phyloP scores from a whole-genome alignment of 92 coral and sea anemone species.

The Scolanthus callimorphus region DNA sequence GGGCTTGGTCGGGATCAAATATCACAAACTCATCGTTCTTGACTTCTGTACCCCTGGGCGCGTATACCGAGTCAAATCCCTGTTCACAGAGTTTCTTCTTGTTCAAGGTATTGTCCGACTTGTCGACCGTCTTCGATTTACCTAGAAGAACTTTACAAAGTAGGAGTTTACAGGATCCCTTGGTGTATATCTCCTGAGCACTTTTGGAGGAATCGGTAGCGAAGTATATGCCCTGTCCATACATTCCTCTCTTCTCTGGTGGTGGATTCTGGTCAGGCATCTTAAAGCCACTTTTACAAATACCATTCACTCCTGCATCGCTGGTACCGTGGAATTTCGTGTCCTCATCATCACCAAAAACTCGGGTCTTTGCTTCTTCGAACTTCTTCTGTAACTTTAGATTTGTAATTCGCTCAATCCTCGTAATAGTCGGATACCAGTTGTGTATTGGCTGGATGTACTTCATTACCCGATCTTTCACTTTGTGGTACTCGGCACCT shows the following conservation, averaged over 20 bases:
- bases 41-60: conserved; percentile 20
- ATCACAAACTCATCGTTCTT: conserved; percentile 44
- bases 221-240: conserved; percentile 31
- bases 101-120: conserved; percentile 9
- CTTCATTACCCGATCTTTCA: conserved; percentile 14
- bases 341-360: conserved; percentile 22
- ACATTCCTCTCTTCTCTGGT: conserved; percentile 21
- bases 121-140: conserved; percentile 4
- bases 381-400: conserved; percentile 23
- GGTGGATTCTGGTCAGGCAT: conserved; percentile 22
- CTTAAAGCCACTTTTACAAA: conserved; percentile 16
- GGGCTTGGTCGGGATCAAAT: conserved; percentile 35
- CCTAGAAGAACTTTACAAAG: conserved; percentile 25
- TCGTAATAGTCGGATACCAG: conserved; percentile 23
- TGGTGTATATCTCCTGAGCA: conserved; percentile 24
- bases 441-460: conserved; percentile 23
- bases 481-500: conserved; percentile 22
- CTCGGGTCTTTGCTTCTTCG: conserved; percentile 24
- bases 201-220: conserved; percentile 33
- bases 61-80: conserved; percentile 1
- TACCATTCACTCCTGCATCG: conserved; percentile 20
- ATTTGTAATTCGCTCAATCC: conserved; percentile 18
- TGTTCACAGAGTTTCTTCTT: conserved; percentile 8
- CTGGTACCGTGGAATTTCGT: conserved; percentile 22
- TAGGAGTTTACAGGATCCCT: conserved; percentile 25